A percentile compares a stretch with the other conserved stretches of the same genome.
Conservation (phyloP, 2,888 invertebrate genomes). For the Drosophila testacea region DNA sequence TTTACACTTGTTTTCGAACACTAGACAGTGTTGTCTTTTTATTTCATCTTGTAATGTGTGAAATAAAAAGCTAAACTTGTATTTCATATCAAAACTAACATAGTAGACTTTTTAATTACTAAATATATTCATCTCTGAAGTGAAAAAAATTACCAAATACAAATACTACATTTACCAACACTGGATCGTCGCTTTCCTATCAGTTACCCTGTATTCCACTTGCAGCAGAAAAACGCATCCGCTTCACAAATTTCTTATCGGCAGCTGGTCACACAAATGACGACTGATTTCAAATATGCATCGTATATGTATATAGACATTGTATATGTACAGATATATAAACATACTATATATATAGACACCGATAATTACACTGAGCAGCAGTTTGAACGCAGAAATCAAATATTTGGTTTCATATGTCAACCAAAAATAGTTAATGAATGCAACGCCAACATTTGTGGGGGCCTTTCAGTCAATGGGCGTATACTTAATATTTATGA, state of each 20-base stretch:
- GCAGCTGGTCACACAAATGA: slow-evolving; percentile 43
- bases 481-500: slow-evolving; percentile 77
- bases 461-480: slow-evolving; percentile 39
- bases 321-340: slow-evolving; percentile 9
- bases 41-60: not conserved
- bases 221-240: slow-evolving; percentile 33
- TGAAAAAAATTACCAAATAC: not conserved
- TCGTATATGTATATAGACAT: slow-evolving; percentile 20
- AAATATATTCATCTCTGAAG: not conserved
- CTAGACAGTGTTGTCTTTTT: not conserved
- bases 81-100: too few relatives aligned
- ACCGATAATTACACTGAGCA: slow-evolving; percentile 50
- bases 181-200: slow-evolving; percentile 1
- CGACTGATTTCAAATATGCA: slow-evolving; percentile 38
- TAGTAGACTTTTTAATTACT: too few relatives aligned
- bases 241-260: slow-evolving; percentile 40
- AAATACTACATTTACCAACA: slow-evolving; percentile 14
- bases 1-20: not conserved
- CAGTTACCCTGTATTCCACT: slow-evolving; percentile 19
- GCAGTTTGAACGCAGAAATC: slow-evolving; percentile 26
- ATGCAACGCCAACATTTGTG: slow-evolving; percentile 49
- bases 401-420: slow-evolving; percentile 45
- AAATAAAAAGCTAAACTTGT: not conserved
- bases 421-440: slow-evolving; percentile 51
- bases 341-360: slow-evolving; percentile 1